These are phyloP conservation scores for Melinopterus prodromus DNA, from an alignment of 2,888 invertebrate species.

Conservation along the genomic window DNA sequence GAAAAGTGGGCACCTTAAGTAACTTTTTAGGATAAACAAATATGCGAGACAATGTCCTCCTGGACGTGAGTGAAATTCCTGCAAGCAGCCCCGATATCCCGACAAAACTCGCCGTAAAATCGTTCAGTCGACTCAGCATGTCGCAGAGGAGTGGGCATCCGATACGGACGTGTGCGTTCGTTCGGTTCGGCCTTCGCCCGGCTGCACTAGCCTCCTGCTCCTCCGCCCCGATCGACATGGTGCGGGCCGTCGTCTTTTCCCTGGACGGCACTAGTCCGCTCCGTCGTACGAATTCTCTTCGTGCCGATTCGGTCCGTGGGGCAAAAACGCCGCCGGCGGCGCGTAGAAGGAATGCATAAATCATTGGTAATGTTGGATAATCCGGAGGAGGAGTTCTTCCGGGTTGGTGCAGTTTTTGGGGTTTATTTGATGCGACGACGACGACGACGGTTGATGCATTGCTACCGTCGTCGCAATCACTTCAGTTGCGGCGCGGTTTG, in stretches of 20 bases:
- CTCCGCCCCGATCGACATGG: background rate
- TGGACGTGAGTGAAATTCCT: background rate
- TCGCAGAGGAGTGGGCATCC: background rate
- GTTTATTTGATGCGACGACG: background rate
- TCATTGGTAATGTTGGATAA: slow-evolving; percentile 4
- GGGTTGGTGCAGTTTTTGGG: background rate
- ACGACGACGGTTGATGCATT: background rate
- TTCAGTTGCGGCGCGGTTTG: background rate
- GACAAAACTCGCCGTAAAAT: background rate
- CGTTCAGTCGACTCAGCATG: slow-evolving; percentile 4
- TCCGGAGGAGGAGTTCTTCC: background rate
- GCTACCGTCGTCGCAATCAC: background rate
- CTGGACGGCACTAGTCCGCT: background rate
- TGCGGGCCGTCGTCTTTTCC: background rate
- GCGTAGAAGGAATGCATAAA: background rate
- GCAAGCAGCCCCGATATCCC: background rate
- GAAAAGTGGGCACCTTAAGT: no score
- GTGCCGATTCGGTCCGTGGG: background rate
- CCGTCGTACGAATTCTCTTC: background rate
- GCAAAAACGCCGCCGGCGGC: background rate
- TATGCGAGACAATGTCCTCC: background rate
- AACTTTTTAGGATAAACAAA: no score
- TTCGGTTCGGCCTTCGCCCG: background rate
- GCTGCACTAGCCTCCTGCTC: background rate
- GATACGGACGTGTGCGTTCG: background rate